A percentile compares a stretch with the other conserved stretches of the same genome.
Evolutionary conservation across 2,888 invertebrate species (phyloP).

Genomic region (Molorchus minor): DNA sequence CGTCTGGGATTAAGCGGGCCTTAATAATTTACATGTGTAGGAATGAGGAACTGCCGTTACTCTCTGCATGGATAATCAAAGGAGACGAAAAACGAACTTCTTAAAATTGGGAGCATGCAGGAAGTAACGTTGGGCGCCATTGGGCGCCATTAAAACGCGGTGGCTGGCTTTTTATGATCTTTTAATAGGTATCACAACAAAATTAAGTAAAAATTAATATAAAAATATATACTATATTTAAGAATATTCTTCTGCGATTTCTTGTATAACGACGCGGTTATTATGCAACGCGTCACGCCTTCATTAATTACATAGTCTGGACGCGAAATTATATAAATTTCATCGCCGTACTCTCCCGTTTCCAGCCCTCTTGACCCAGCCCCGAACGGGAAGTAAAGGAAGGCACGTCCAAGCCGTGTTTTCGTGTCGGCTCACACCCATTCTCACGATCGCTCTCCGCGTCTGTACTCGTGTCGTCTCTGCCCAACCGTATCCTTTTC

Average conservation of each 20-base stretch:
- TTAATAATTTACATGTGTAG: not conserved
- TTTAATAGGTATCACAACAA: not conserved
- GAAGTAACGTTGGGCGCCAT: not conserved
- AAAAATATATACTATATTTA: too few species aligned
- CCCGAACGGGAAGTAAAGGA: slow-evolving; percentile 5
- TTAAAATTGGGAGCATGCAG: not conserved
- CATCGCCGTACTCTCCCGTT: too few species aligned
- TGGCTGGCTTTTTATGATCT: not conserved
- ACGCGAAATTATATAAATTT: too few species aligned
- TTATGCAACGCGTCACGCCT: too few species aligned
- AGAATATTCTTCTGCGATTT: too few species aligned
- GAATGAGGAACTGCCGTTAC: not conserved
- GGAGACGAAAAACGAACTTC: not conserved
- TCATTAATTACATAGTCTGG: too few species aligned
- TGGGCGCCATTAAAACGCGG: not conserved
- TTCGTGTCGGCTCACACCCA: slow-evolving; percentile 15
- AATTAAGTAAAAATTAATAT: not conserved
- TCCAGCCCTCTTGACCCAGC: not conserved
- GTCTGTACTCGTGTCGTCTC: slow-evolving; percentile 13
- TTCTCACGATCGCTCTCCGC: slow-evolving; percentile 9
- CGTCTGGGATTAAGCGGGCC: not conserved
- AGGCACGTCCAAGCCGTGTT: slow-evolving; percentile 10
- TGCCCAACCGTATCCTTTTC: slow-evolving; percentile 5
- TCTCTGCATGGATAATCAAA: too few species aligned
- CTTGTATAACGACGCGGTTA: too few species aligned